Evolutionary conservation across 2,113 vertebrate genomes (phyloP).

Genomic region (Gasterosteus nipponicus): DNA sequence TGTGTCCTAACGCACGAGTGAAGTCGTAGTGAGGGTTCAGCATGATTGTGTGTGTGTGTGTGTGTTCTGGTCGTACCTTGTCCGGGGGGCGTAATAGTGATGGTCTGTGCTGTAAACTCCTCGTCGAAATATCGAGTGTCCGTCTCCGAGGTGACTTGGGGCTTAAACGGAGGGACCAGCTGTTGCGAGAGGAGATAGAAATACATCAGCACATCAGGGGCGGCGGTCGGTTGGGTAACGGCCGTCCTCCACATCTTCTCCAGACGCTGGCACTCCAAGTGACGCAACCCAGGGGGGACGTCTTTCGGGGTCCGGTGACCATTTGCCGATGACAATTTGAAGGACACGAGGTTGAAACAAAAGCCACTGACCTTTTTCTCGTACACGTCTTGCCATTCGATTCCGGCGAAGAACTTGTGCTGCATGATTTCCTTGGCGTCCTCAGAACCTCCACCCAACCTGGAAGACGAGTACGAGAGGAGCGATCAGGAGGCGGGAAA

Average conservation of each 20-base stretch:
- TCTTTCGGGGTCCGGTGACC: neutral
- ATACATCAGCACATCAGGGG: conserved; percentile 57
- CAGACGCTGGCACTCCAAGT: neutral
- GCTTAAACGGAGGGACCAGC: conserved; percentile 93
- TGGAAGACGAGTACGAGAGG: conserved; percentile 61
- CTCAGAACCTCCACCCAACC: conserved; percentile 93
- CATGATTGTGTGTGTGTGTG: neutral
- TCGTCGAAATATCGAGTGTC: conserved; percentile 96
- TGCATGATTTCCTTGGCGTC: conserved; percentile 99
- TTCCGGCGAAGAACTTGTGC: conserved; percentile 94
- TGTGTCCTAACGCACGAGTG: neutral
- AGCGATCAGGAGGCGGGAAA: neutral
- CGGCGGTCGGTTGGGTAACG: conserved; percentile 47
- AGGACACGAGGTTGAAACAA: neutral
- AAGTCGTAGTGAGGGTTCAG: neutral
- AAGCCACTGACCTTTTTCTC: conserved; percentile 89
- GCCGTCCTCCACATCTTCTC: conserved; percentile 26
- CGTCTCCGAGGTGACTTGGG: conserved; percentile 95
- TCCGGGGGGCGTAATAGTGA: conserved; percentile 97
- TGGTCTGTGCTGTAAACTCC: conserved; percentile 96
- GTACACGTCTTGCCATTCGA: conserved; percentile 96
- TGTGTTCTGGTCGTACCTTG: conserved; percentile 84
- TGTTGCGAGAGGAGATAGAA: conserved; percentile 65
- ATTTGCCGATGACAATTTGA: neutral
- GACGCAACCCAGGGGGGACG: neutral